These are phyloP conservation scores for Elysia crispata DNA, from an alignment of 2,888 invertebrate species.

Conservation along the genomic window DNA sequence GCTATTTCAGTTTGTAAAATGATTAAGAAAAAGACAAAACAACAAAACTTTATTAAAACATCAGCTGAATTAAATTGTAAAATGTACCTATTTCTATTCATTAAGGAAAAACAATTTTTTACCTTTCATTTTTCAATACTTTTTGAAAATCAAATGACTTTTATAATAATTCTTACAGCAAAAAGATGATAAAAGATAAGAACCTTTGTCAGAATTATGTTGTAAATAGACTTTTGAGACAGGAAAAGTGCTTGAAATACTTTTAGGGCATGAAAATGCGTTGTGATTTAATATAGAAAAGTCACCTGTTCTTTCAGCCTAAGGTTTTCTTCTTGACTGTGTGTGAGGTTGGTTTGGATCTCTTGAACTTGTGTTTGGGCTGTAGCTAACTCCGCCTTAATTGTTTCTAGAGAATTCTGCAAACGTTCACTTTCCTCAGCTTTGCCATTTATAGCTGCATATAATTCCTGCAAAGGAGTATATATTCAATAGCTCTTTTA, in stretches of 20 bases:
- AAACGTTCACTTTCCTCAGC: conserved; percentile 61
- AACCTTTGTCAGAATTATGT: too few relatives aligned
- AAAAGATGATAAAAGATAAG: background rate
- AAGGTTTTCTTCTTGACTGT: conserved; percentile 25
- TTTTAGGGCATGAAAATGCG: background rate
- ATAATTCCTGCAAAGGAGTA: conserved; percentile 33
- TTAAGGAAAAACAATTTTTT: too few relatives aligned
- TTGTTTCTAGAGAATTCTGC: conserved; percentile 65
- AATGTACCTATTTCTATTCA: too few relatives aligned
- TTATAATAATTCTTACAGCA: too few relatives aligned
- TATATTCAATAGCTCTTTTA: background rate
- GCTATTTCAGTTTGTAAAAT: too few relatives aligned
- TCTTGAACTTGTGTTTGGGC: conserved; percentile 34
- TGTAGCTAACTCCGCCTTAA: conserved; percentile 53
- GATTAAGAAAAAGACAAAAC: too few relatives aligned
- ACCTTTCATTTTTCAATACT: too few relatives aligned
- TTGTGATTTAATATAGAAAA: background rate
- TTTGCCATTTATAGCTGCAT: conserved; percentile 50
- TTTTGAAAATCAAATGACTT: too few relatives aligned
- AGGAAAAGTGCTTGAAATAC: too few relatives aligned
- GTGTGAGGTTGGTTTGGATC: background rate
- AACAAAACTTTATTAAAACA: too few relatives aligned
- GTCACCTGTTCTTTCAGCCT: conserved; percentile 43
- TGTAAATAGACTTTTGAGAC: too few relatives aligned
- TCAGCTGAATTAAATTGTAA: too few relatives aligned